These are phyloP conservation scores for Osmoderma eremita DNA, from an alignment of 2,888 invertebrate species.

Conservation along the genomic window DNA sequence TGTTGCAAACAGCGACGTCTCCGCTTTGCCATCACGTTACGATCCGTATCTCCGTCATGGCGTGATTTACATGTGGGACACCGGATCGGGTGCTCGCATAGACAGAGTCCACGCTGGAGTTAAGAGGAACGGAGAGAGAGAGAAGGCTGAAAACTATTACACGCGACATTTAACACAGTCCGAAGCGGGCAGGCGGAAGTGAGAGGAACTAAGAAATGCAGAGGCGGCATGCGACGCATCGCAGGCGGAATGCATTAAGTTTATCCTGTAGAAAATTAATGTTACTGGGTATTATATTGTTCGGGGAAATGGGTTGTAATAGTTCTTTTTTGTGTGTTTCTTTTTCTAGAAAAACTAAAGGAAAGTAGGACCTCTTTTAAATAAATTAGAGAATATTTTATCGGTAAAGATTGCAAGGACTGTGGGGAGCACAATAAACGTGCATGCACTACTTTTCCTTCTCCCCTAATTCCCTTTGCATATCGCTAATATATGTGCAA, in stretches of 20 bases:
- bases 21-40: neutral
- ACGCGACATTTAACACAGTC: conserved; percentile 27
- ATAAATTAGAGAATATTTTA: no score
- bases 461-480: no score
- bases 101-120: no score
- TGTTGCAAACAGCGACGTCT: neutral
- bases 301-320: no score
- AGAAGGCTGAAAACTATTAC: conserved; percentile 8
- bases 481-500: no score
- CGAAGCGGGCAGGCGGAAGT: conserved; percentile 2
- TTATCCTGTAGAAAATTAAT: conserved; percentile 24
- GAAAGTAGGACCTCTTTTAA: no score
- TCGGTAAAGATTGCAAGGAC: no score
- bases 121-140: neutral
- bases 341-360: no score
- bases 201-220: conserved; percentile 4
- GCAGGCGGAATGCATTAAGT: conserved; percentile 15
- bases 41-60: conserved; percentile 15
- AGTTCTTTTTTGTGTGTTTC: no score
- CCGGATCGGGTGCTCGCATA: neutral
- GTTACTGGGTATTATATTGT: conserved; percentile 9
- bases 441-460: no score
- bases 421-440: no score
- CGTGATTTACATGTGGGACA: conserved; percentile 22
- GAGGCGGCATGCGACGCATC: conserved; percentile 1